phyloP scores from a whole-genome alignment of 2,797 vertebrate species.

The Sternotherus odoratus region DNA sequence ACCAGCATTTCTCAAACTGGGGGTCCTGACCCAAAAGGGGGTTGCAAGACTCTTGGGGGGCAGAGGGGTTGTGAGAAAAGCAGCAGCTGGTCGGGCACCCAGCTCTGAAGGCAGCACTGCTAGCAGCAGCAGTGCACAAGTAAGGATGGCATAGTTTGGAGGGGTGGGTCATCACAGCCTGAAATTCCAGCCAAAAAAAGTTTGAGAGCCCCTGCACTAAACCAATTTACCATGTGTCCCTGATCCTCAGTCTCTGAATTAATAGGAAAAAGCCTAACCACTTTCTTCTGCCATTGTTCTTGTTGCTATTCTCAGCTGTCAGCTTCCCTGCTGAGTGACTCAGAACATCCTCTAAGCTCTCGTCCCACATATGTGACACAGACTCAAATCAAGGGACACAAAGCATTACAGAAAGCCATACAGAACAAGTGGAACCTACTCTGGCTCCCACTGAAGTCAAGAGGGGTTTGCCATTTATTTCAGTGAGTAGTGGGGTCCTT shows the following conservation, averaged over 20 bases:
- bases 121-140: no score
- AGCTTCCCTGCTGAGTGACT: not conserved
- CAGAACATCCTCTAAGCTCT: not conserved
- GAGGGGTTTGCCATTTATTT: not conserved
- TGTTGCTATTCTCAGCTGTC: not conserved
- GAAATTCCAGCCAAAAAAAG: no score
- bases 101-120: no score
- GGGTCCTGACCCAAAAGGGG: no score
- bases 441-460: not conserved
- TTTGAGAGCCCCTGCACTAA: not conserved
- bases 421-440: not conserved
- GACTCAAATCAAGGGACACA: not conserved
- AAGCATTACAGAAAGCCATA: not conserved
- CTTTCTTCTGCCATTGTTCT: not conserved
- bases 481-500: not conserved
- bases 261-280: not conserved
- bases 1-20: not conserved
- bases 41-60: no score
- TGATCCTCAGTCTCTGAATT: not conserved
- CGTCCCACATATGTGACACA: not conserved
- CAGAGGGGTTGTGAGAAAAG: no score
- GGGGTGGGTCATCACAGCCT: no score
- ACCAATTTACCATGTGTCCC: not conserved
- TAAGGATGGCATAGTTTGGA: no score
- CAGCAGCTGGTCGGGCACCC: no score